phyloP scores from a whole-genome alignment of 2,113 vertebrate genomes.

The Monarcha castaneiventris region DNA sequence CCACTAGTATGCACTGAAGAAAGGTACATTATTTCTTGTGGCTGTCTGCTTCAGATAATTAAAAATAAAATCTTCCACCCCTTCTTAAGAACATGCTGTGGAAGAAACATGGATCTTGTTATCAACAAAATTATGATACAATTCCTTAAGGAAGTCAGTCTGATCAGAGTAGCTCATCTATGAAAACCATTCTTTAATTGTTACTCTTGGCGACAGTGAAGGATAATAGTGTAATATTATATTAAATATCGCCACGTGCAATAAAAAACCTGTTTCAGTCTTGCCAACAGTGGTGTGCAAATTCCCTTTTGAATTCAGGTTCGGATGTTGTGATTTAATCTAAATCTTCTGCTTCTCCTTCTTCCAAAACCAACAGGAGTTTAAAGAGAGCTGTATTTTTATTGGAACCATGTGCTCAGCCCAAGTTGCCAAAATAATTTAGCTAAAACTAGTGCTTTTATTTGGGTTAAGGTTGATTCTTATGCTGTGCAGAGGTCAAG shows the following conservation, averaged over 20 bases:
- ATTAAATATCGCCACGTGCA: constrained; percentile 76
- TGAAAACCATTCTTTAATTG: constrained; percentile 69
- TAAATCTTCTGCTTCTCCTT: constrained; percentile 63
- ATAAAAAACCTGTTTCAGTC: constrained; percentile 33
- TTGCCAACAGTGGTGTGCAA: constrained; percentile 58
- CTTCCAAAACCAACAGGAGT: constrained; percentile 73
- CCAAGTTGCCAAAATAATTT: constrained; percentile 69
- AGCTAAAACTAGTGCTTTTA: constrained; percentile 71
- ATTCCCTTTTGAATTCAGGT: constrained; percentile 47
- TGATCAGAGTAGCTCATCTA: constrained; percentile 62
- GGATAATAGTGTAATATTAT: constrained; percentile 70
- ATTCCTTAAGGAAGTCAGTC: constrained; percentile 52
- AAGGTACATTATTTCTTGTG: background rate
- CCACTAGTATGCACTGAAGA: background rate
- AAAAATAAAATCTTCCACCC: background rate
- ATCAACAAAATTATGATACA: constrained; percentile 68
- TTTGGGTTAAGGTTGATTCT: constrained; percentile 72
- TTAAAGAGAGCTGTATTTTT: constrained; percentile 68
- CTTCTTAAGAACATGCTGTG: constrained; percentile 41
- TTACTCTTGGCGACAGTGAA: constrained; percentile 66
- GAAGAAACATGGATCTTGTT: constrained; percentile 67
- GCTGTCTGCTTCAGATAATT: background rate
- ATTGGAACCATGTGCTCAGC: constrained; percentile 73
- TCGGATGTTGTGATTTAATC: constrained; percentile 62
- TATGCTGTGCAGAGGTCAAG: constrained; percentile 53